phyloP scores from a whole-genome alignment of 2,113 vertebrate species.

The Arenaria interpres region DNA sequence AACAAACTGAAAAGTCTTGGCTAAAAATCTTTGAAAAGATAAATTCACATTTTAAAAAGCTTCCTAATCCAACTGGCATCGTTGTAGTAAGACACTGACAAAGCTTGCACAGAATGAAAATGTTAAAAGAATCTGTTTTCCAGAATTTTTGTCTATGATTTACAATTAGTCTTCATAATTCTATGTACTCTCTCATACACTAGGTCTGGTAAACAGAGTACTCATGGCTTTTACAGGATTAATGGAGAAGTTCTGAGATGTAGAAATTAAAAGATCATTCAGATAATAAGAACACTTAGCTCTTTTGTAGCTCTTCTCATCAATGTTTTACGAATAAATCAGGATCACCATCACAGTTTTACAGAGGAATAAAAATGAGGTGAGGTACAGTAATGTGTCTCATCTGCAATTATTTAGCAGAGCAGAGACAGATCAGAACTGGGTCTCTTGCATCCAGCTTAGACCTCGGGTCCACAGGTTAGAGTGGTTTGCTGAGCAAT shows the following conservation, averaged over 20 bases:
- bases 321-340: not conserved
- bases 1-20: conserved; percentile 38
- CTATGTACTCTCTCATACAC: not conserved
- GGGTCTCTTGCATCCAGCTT: not conserved
- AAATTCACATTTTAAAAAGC: conserved; percentile 25
- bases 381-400: not conserved
- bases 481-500: not conserved
- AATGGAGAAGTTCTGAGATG: not conserved
- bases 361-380: not conserved
- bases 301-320: not conserved
- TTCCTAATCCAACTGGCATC: conserved; percentile 36
- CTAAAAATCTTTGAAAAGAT: conserved; percentile 33
- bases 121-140: conserved; percentile 16
- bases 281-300: not conserved
- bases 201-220: conserved; percentile 37
- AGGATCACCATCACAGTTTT: not conserved
- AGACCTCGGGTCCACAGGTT: not conserved
- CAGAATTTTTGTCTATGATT: conserved; percentile 21
- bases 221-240: conserved; percentile 2
- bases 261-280: not conserved
- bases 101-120: conserved; percentile 39
- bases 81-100: not conserved
- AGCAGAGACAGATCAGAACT: not conserved
- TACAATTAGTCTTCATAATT: conserved; percentile 38
- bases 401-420: not conserved